Evolutionary conservation across 2,113 vertebrate genomes (phyloP), one percentile per base, ranked within the genome.

Genomic region (Cercocebus atys): DNA sequence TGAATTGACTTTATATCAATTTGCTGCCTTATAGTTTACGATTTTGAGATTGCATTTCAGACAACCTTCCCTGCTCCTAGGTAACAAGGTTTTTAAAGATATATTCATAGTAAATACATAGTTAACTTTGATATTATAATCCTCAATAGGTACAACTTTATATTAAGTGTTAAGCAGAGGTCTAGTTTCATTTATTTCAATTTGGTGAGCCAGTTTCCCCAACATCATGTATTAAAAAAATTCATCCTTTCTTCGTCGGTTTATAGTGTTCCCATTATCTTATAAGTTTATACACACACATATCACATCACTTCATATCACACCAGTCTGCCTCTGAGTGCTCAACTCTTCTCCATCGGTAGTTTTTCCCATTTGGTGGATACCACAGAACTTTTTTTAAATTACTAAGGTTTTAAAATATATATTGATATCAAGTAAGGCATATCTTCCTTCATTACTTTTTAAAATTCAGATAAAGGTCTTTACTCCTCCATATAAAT

Each of bases 171-270:
- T 75, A 86, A 68, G 17, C 5, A 64, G 25, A 47, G 23, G 73
- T 72, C 68, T 66, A 73, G 4, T 86, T 86, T 93, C 2, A 93
- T 76, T 90, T 75, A 84, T 78, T 96, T 92, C 57, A 75, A 79
- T 10, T 86, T 86, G 57, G 8, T 59, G 40, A 68, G 40, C 20
- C 43, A 78, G 23, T 88, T 88, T 97, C 40, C 7, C 22, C 52
- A 76, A 52, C 12, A 83, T 1, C 1, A 59, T 43, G 20, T 76
- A 68, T 81, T 93, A 2, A 47, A 66, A 90, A 66, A 59, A 45
- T 38, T 17, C 3, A 43, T 87, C 40, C 2, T 73, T 93, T 73
- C 8, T n/a, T 3, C 8, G 76, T 25, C 86, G 38, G 40, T 81
- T 76, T 68, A 61, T 22, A 61, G 4, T 66, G 38, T 52, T 89